Conservation (phyloP, 30 jellyfish, hydroid and myxozoan genomes). For the Pelagia noctiluca region DNA sequence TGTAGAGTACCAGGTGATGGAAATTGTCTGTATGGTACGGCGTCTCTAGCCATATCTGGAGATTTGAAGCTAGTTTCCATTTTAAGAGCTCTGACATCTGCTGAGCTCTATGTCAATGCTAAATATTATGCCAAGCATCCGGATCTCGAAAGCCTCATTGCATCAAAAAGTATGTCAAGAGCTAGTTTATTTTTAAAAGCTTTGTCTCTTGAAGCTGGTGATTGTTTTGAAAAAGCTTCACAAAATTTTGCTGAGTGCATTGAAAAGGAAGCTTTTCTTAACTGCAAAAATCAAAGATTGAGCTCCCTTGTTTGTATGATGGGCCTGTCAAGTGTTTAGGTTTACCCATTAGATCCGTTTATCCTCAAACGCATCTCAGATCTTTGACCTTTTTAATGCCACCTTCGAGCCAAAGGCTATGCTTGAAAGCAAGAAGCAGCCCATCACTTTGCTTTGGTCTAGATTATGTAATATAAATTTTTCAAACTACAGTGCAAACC, state of each 20-base stretch:
- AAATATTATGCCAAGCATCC: conserved; percentile 22
- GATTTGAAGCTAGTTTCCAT: background rate
- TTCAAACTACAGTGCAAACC: too few species aligned
- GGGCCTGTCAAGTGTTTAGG: conserved; percentile 2
- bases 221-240: background rate
- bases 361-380: conserved; percentile 18
- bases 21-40: conserved; percentile 42
- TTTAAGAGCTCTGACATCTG: conserved; percentile 27
- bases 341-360: background rate
- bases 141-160: background rate
- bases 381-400: too few species aligned
- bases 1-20: conserved; percentile 39
- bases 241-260: background rate
- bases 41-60: conserved; percentile 41
- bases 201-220: background rate
- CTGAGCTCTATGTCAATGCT: conserved; percentile 22
- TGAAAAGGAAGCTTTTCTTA: background rate
- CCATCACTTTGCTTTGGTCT: too few species aligned
- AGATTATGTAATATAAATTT: too few species aligned
- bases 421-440: too few species aligned
- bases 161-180: background rate
- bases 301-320: background rate
- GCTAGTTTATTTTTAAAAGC: background rate
- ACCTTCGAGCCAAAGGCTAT: too few species aligned
- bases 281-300: conserved; percentile 8